Conservation (phyloP, 2,888 invertebrate genomes). For the Hydraecia micacea region DNA sequence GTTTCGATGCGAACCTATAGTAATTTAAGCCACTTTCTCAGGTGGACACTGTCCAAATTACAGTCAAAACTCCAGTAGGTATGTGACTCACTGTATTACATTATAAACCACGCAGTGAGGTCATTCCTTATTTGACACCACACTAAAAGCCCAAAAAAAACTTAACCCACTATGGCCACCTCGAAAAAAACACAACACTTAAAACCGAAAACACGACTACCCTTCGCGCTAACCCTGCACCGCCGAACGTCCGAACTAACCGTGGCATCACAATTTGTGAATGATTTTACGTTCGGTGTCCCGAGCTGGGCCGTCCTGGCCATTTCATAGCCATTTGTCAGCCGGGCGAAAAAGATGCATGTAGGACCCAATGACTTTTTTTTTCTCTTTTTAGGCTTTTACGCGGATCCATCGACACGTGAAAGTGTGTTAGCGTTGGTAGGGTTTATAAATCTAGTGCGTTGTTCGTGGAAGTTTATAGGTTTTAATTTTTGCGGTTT, state of each 20-base stretch:
- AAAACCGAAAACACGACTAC: slow-evolving; percentile 46
- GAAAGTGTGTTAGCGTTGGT: slow-evolving; percentile 89
- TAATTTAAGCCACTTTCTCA: background rate
- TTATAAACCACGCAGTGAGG: background rate
- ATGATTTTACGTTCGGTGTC: slow-evolving; percentile 87
- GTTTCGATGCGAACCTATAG: background rate
- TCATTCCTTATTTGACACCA: slow-evolving; percentile 8
- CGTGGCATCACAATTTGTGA: slow-evolving; percentile 88
- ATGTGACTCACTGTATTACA: background rate
- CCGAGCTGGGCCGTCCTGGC: slow-evolving; percentile 79
- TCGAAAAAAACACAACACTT: slow-evolving; percentile 33
- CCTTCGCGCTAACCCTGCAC: slow-evolving; percentile 66
- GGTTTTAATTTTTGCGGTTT: slow-evolving; percentile 73
- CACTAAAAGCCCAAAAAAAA: slow-evolving; percentile 41
- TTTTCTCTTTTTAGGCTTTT: slow-evolving; percentile 88
- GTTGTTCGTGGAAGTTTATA: slow-evolving; percentile 73
- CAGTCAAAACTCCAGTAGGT: background rate
- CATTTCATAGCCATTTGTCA: slow-evolving; percentile 90
- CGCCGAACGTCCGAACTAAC: slow-evolving; percentile 71
- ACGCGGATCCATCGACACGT: slow-evolving; percentile 89
- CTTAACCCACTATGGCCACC: slow-evolving; percentile 31
- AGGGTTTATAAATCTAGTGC: slow-evolving; percentile 87
- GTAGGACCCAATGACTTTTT: slow-evolving; percentile 78
- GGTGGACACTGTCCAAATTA: background rate
- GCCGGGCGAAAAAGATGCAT: slow-evolving; percentile 88